Conservation (phyloP, 2,113 vertebrate genomes). For the Cyphomyrus plagiostoma region DNA sequence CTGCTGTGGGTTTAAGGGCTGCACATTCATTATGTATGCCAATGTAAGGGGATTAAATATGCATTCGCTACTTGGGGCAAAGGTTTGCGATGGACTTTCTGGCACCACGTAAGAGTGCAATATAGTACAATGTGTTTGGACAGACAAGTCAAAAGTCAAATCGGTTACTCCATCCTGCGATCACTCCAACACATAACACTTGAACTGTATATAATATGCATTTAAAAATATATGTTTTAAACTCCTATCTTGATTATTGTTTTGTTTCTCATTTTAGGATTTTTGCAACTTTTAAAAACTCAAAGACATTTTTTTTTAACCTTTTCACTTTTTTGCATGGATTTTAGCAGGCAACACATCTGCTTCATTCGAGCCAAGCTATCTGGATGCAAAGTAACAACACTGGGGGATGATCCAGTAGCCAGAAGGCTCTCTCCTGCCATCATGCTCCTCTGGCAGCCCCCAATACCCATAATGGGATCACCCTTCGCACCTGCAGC, state of each 20-base stretch:
- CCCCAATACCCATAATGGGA: not conserved
- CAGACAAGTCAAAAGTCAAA: not conserved
- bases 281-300: not conserved
- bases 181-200: not conserved
- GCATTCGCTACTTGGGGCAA: conserved; percentile 14
- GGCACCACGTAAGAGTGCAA: not conserved
- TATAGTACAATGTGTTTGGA: not conserved
- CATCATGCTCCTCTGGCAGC: not conserved
- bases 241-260: not conserved
- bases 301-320: not conserved
- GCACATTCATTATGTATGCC: conserved; percentile 28
- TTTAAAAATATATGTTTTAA: not conserved
- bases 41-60: conserved; percentile 26
- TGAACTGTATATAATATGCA: not conserved
- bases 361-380: not conserved
- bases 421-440: not conserved
- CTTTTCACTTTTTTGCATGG: not conserved
- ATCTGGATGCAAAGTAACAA: not conserved
- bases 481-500: not conserved
- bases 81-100: not conserved
- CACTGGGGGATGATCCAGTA: not conserved
- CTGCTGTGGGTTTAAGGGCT: conserved; percentile 24
- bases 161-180: not conserved
- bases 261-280: not conserved
- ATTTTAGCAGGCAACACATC: not conserved